These are phyloP conservation scores for Ataeniobius toweri DNA, from an alignment of 2,797 vertebrate genomes.

Conservation along the genomic window DNA sequence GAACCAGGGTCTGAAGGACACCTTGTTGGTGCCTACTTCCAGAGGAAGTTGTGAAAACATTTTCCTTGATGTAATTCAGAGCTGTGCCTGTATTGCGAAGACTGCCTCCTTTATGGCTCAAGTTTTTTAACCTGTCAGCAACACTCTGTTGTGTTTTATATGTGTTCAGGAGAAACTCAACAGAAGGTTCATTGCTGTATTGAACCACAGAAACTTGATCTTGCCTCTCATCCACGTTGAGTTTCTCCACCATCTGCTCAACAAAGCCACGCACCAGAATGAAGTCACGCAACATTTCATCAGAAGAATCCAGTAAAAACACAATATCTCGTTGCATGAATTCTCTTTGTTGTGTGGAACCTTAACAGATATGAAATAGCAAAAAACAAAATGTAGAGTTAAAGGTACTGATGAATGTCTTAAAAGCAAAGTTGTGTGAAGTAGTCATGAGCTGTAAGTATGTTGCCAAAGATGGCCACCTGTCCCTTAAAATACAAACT, in stretches of 20 bases:
- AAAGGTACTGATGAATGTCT: neutral
- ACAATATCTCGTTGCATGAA: conserved; percentile 71
- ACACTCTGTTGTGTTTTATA: conserved; percentile 60
- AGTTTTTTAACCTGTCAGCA: conserved; percentile 37
- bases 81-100: conserved; percentile 73
- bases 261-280: conserved; percentile 67
- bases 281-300: conserved; percentile 68
- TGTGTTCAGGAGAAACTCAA: conserved; percentile 72
- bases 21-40: conserved; percentile 71
- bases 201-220: conserved; percentile 75
- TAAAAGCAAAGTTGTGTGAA: neutral
- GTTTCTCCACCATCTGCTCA: conserved; percentile 63
- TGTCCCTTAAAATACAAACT: neutral
- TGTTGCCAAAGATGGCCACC: neutral
- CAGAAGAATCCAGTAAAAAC: conserved; percentile 78
- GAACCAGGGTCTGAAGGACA: conserved; percentile 70
- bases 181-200: conserved; percentile 66
- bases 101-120: conserved; percentile 72
- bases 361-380: conserved; percentile 46
- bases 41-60: conserved; percentile 66
- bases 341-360: conserved; percentile 45
- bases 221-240: conserved; percentile 67
- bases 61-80: conserved; percentile 69
- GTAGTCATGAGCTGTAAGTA: neutral
- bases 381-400: conserved; percentile 36